Percentiles rank a stretch among this genome's conserved stretches.
Conservation (phyloP, 1,140 invertebrate genomes). For the Scaptodrosophila lebanonensis region DNA sequence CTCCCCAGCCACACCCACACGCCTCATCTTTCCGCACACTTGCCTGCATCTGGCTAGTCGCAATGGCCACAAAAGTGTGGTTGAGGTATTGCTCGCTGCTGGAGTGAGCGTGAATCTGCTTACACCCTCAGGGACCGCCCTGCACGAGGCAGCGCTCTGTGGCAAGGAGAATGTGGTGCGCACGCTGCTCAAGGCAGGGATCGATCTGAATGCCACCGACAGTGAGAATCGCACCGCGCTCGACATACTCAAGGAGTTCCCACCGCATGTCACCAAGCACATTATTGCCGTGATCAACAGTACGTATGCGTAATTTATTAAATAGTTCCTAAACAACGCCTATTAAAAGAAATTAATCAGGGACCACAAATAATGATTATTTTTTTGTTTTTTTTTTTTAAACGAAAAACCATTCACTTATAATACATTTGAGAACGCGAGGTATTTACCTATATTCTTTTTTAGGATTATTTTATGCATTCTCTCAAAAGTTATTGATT, state of each 20-base stretch:
- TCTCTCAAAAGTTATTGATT: no score
- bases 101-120: conserved; percentile 93
- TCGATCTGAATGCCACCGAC: conserved; percentile 88
- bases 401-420: no score
- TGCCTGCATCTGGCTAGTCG: conserved; percentile 95
- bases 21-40: conserved; percentile 85
- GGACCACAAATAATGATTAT: no score
- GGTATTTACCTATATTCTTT: no score
- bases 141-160: conserved; percentile 96
- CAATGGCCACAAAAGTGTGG: conserved; percentile 91
- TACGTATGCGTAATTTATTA: conserved; percentile 78
- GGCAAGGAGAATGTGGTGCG: conserved; percentile 94
- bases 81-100: conserved; percentile 87
- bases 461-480: no score
- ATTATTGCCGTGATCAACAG: conserved; percentile 91
- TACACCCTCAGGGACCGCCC: conserved; percentile 91
- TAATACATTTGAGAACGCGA: no score
- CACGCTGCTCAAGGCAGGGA: conserved; percentile 88
- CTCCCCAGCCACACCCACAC: conserved; percentile 55
- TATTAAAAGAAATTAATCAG: no score
- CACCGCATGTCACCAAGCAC: conserved; percentile 90
- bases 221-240: conserved; percentile 89
- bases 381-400: no score
- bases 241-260: conserved; percentile 91
- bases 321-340: not conserved